A percentile compares a stretch with the other conserved stretches of the same genome.
These are phyloP conservation scores for Dendrocopos noguchii DNA, from an alignment of 2,113 vertebrate species.

Conservation along the genomic window DNA sequence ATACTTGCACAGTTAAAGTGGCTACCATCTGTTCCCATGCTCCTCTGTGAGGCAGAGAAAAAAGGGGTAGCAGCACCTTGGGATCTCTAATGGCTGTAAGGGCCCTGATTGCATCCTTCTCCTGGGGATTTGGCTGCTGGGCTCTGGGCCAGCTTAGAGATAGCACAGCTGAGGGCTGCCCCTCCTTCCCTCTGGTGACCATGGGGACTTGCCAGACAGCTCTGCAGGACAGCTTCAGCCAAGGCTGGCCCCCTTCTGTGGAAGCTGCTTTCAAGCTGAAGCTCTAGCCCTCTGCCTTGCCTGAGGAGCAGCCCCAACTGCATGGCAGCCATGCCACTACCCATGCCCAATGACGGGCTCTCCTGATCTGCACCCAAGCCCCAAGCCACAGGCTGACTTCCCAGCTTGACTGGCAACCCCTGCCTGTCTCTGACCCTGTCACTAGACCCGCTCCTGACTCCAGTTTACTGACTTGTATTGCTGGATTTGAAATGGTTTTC, in stretches of 20 bases:
- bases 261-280: background rate
- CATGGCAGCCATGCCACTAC: fast-evolving
- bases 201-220: background rate
- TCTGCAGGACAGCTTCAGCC: background rate
- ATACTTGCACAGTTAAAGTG: background rate
- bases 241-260: background rate
- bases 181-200: background rate
- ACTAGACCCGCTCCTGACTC: background rate
- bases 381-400: background rate
- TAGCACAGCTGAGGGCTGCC: background rate
- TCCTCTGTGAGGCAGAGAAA: background rate
- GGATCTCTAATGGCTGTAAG: background rate
- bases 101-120: background rate
- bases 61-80: background rate
- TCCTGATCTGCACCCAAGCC: background rate
- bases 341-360: fast-evolving
- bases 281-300: background rate
- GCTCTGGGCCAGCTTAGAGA: background rate
- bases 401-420: fast-evolving
- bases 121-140: background rate
- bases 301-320: background rate
- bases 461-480: fast-evolving
- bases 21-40: background rate
- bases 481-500: background rate
- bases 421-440: background rate